Evolutionary conservation across 1,140 invertebrate species (phyloP).

Genomic region (Neuroterus valhalla): DNA sequence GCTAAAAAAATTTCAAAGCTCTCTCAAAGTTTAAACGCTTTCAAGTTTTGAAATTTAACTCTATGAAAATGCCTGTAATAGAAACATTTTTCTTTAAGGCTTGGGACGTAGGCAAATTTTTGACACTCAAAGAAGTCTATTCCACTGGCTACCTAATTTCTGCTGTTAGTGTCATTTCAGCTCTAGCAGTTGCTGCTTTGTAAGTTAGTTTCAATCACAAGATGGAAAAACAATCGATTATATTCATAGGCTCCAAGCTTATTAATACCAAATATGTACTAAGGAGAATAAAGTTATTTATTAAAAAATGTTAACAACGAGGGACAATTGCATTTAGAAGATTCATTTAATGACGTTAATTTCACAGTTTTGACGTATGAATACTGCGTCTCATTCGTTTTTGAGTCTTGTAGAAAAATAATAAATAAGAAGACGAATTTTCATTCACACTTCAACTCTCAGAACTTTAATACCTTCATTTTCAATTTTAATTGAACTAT

Average conservation of each 20-base stretch:
- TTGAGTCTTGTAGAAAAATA: no score
- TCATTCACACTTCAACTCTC: no score
- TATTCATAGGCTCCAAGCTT: conserved; percentile 31
- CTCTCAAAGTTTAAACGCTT: background rate
- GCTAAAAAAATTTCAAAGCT: background rate
- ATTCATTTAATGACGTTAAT: conserved; percentile 14
- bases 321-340: background rate
- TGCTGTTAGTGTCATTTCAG: conserved; percentile 65
- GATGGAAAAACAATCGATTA: background rate
- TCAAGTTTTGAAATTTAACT: conserved; percentile 2
- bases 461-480: no score
- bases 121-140: conserved; percentile 84
- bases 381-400: no score
- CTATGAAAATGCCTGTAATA: conserved; percentile 25
- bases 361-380: background rate
- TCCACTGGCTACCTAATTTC: conserved; percentile 81
- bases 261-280: conserved; percentile 35
- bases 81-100: conserved; percentile 63
- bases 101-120: conserved; percentile 83
- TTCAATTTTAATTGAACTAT: conserved; percentile 1
- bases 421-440: no score
- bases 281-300: conserved; percentile 47
- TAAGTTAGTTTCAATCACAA: conserved; percentile 45
- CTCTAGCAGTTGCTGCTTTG: conserved; percentile 58
- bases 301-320: conserved; percentile 35